Percentiles rank a stretch among this genome's conserved stretches.
These are phyloP conservation scores for Eriocheir sinensis DNA, from an alignment of 1,140 invertebrate species.

Conservation along the genomic window DNA sequence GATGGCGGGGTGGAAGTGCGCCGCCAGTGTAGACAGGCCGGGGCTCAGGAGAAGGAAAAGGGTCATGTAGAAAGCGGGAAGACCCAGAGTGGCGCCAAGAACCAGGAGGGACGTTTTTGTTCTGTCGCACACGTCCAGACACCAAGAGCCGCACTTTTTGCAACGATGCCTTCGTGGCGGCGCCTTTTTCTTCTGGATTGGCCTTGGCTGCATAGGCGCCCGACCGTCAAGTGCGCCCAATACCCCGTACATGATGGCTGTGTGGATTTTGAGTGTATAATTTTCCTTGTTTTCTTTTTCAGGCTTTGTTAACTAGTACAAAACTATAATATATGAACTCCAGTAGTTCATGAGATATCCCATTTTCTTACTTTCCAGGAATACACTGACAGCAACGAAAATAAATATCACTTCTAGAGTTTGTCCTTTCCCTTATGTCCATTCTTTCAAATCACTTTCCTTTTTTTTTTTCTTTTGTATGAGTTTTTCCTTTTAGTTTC, in stretches of 20 bases:
- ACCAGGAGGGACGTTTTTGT: constrained; percentile 48
- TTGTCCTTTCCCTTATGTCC: no score
- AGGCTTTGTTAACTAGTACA: no score
- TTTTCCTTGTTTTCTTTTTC: no score
- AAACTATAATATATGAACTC: no score
- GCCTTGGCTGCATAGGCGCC: background rate
- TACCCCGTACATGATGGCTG: constrained; percentile 31
- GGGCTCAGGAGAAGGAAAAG: constrained; percentile 50
- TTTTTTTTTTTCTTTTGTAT: no score
- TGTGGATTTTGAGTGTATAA: background rate
- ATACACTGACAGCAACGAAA: no score
- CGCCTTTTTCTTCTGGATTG: background rate
- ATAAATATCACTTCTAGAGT: no score
- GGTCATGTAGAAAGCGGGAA: constrained; percentile 64
- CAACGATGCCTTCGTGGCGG: background rate
- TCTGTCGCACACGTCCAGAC: background rate
- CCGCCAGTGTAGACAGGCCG: constrained; percentile 50
- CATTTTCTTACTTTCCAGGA: no score
- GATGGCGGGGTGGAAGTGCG: constrained; percentile 47
- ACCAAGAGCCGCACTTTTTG: no score
- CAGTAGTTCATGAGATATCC: no score
- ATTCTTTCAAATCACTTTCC: no score
- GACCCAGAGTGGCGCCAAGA: constrained; percentile 11
- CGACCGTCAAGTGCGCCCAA: background rate
- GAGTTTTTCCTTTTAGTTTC: no score